Percentiles rank a stretch among this genome's conserved stretches.
phyloP scores from a whole-genome alignment of 1,140 invertebrate species.

The Caerostris extrusa region DNA sequence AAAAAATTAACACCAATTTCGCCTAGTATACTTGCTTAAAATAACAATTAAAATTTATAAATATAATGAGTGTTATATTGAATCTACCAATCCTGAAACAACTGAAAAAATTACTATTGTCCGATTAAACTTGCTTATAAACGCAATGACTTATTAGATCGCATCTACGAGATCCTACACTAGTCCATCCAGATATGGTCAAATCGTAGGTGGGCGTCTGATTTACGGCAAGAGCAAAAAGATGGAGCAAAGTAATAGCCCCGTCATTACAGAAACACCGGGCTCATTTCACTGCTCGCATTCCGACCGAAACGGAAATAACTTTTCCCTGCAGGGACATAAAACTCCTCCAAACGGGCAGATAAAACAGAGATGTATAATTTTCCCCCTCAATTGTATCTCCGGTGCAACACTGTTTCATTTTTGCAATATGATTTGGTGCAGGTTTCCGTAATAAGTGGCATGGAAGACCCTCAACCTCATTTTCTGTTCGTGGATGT shows the following conservation, averaged over 20 bases:
- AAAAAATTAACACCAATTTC: no score
- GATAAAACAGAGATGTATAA: constrained; percentile 41
- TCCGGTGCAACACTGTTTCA: not conserved
- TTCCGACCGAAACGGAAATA: not conserved
- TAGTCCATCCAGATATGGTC: not conserved
- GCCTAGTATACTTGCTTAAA: no score
- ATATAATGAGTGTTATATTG: no score
- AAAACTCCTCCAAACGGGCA: constrained; percentile 22
- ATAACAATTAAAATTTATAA: no score
- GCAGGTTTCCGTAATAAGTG: not conserved
- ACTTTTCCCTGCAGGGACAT: constrained; percentile 45
- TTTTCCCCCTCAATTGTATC: not conserved
- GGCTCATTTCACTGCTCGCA: not conserved
- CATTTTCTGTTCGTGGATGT: no score
- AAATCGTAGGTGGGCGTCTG: not conserved
- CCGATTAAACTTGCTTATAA: no score
- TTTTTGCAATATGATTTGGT: constrained; percentile 25
- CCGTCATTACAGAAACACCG: constrained; percentile 19
- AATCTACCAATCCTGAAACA: no score
- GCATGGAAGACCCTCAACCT: no score
- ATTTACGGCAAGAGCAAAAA: not conserved
- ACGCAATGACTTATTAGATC: not conserved
- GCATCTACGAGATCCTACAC: not conserved
- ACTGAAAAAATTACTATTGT: no score
- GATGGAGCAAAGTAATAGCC: constrained; percentile 2